Conservation (phyloP, 2,113 vertebrate species). For the Eretmochelys imbricata region DNA sequence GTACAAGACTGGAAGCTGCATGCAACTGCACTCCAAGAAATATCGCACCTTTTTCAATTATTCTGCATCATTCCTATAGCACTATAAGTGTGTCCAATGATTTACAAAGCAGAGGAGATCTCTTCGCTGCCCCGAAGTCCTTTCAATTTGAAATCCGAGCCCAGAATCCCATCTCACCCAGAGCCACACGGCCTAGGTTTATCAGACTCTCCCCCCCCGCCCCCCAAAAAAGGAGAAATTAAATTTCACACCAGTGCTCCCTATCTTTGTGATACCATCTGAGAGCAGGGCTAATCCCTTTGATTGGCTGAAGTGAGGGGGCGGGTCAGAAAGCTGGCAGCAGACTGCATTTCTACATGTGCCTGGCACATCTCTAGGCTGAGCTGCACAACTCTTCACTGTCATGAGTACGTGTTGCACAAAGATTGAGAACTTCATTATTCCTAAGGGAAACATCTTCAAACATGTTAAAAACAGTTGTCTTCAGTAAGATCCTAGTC, state of each 20-base stretch:
- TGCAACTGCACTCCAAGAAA: background rate
- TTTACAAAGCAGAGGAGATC: background rate
- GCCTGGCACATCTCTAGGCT: background rate
- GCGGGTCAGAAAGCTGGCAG: background rate
- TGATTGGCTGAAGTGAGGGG: background rate
- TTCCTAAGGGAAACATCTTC: conserved; percentile 15
- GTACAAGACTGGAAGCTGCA: background rate
- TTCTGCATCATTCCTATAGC: background rate
- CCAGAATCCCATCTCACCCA: background rate
- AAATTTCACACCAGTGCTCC: background rate
- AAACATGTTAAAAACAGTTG: background rate
- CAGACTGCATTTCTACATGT: background rate
- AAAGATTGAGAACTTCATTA: background rate
- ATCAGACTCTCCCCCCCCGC: no score
- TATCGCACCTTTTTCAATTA: background rate
- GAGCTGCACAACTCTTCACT: background rate
- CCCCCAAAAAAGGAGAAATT: background rate
- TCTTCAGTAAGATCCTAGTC: background rate
- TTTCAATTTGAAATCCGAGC: background rate
- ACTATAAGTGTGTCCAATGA: background rate
- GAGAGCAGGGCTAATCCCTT: background rate
- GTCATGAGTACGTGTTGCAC: background rate
- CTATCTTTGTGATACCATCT: background rate
- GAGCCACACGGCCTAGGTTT: background rate
- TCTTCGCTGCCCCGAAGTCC: background rate